Conservation (phyloP, 2,888 invertebrate species). For the Tortrix viridana region DNA sequence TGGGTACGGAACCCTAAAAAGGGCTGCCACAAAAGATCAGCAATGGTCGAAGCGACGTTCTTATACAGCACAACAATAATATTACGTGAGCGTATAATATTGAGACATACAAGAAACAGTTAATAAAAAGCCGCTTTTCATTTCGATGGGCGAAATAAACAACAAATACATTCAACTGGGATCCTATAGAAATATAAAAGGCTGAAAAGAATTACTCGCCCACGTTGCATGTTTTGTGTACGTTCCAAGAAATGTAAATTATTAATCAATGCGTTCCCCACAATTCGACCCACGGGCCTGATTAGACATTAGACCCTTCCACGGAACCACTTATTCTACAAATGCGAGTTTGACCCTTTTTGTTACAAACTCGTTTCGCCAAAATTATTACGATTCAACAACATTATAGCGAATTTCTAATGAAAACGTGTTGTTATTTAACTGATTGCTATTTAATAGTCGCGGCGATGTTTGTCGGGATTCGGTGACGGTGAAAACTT, state of each 20-base stretch:
- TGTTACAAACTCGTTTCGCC: constrained; percentile 25
- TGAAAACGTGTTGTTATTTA: constrained; percentile 21
- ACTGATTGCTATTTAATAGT: constrained; percentile 30
- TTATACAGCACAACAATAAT: no score
- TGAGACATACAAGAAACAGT: no score
- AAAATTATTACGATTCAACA: constrained; percentile 12
- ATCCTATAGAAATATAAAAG: neutral
- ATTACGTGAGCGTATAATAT: no score
- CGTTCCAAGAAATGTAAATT: constrained; percentile 23
- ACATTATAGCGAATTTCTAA: constrained; percentile 24
- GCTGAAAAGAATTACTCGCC: neutral
- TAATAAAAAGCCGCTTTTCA: no score
- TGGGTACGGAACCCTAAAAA: no score
- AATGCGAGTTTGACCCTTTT: constrained; percentile 32
- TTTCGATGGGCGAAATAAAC: no score
- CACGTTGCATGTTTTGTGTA: constrained; percentile 11
- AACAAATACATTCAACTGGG: no score
- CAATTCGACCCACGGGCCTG: constrained; percentile 34
- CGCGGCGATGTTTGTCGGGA: constrained; percentile 1
- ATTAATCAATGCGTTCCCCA: constrained; percentile 29
- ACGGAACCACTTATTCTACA: constrained; percentile 27
- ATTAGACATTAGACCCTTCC: constrained; percentile 49
- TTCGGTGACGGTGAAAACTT: constrained; percentile 9
- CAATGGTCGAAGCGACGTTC: no score
- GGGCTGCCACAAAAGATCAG: no score